Evolutionary conservation across 2,888 invertebrate species (phyloP), one percentile per base, ranked within the genome.

Genomic region (Steinernema hermaphroditum): DNA sequence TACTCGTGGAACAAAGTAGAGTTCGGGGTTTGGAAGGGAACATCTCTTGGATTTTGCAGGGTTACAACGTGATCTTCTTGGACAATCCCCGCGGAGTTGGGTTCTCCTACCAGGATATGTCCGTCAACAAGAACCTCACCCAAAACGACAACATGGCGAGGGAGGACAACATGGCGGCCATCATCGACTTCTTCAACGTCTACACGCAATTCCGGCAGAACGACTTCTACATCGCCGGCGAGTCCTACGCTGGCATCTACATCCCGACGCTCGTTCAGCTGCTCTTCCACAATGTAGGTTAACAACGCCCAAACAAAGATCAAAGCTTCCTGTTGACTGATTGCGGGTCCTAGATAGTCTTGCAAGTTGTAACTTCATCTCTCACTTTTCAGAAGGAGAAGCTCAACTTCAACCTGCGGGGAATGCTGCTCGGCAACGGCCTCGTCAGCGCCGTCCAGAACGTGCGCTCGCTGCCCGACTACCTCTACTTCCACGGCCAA

Each of bases 1-100:
- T 87, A 83, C 75, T 79, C 83, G 6, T 87, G 87, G 87, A 87
- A 87, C 75, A 87, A 85, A 75, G 84, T n/a, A 88, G 89, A 32
- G n/a, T n/a, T n/a, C n/a, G n/a, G n/a, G n/a, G n/a, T n/a, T n/a
- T n/a, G n/a, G n/a, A n/a, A n/a, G n/a, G n/a, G n/a, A n/a, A n/a
- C n/a, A n/a, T n/a, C n/a, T n/a, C n/a, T n/a, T n/a, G n/a, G n/a
- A n/a, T n/a, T 34, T 72, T 79, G 34, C 46, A 88, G 76, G 84
- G 87, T n/a, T 88, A 89, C 32, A 89, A 89, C 78, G 86, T 90
- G 76, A 72, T 90, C 57, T 89, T 88, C 77, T 77, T 90, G 75
- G 89, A 90, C 79, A 86, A 89, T 1, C 89, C 89, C 29, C 88
- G 89, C 54, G 88, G 88, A 37, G 89, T 90, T 70, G 89, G 89